These are phyloP conservation scores for Bos indicus DNA, from an alignment of 2,113 vertebrate genomes.

Conservation along the genomic window DNA sequence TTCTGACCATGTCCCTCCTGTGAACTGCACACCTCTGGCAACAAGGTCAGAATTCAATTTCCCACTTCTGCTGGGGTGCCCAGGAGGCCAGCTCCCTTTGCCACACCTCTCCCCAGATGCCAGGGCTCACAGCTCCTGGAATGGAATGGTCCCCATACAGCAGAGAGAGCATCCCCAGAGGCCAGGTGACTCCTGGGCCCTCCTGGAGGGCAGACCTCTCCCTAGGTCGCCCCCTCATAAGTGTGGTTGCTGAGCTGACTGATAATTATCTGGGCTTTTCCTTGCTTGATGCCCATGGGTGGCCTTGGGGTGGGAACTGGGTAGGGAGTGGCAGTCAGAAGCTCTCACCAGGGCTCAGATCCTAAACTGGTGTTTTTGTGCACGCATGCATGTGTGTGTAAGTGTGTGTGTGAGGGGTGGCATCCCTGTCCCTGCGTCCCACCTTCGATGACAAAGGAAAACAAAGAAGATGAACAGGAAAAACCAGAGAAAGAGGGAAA, in stretches of 20 bases:
- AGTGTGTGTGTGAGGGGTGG: neutral
- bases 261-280: neutral
- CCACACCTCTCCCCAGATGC: neutral
- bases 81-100: neutral
- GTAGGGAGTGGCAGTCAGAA: neutral
- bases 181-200: neutral
- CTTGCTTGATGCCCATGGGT: neutral
- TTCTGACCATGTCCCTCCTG: neutral
- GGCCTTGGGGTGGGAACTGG: neutral
- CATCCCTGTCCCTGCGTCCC: neutral
- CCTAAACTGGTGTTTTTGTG: neutral
- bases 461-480: neutral
- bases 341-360: neutral
- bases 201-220: neutral
- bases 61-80: neutral
- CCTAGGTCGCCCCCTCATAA: fast-evolving
- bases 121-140: neutral
- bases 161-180: neutral
- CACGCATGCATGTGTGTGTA: neutral
- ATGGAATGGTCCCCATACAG: neutral
- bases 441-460: neutral
- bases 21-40: neutral
- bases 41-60: neutral
- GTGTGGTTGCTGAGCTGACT: neutral
- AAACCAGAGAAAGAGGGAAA: neutral